These are phyloP conservation scores for Vireo altiloquus DNA, from an alignment of 2,113 vertebrate species.

Conservation along the genomic window DNA sequence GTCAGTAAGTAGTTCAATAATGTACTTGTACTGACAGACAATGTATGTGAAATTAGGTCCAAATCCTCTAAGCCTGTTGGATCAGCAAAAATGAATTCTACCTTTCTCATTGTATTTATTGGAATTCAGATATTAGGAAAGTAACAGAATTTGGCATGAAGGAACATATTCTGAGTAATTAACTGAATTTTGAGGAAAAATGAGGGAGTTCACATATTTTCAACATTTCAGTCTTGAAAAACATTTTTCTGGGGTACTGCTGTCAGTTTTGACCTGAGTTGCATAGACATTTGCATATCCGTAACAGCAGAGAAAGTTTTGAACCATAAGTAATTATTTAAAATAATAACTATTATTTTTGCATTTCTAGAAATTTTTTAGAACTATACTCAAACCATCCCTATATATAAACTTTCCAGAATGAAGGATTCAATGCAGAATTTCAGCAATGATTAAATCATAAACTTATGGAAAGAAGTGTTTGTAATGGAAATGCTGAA, in stretches of 20 bases:
- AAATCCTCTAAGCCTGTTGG: neutral
- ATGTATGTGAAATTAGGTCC: neutral
- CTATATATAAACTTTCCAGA: neutral
- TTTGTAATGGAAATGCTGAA: conserved; percentile 13
- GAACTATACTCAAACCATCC: neutral
- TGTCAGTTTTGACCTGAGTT: neutral
- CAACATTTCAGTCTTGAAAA: neutral
- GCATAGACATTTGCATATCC: neutral
- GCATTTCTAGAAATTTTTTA: neutral
- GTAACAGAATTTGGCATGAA: neutral
- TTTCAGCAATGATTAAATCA: neutral
- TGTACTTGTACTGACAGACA: neutral
- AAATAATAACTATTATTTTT: neutral
- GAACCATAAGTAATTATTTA: neutral
- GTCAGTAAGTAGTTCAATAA: neutral
- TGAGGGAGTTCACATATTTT: neutral
- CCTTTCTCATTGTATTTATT: neutral
- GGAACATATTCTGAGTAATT: neutral
- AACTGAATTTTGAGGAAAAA: neutral
- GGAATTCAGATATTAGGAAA: neutral
- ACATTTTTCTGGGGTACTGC: neutral
- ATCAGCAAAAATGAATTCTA: neutral
- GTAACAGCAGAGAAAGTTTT: neutral
- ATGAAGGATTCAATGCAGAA: neutral
- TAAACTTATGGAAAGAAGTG: neutral